Evolutionary conservation across 1,140 invertebrate species (phyloP).

Genomic region (Sipha flava): DNA sequence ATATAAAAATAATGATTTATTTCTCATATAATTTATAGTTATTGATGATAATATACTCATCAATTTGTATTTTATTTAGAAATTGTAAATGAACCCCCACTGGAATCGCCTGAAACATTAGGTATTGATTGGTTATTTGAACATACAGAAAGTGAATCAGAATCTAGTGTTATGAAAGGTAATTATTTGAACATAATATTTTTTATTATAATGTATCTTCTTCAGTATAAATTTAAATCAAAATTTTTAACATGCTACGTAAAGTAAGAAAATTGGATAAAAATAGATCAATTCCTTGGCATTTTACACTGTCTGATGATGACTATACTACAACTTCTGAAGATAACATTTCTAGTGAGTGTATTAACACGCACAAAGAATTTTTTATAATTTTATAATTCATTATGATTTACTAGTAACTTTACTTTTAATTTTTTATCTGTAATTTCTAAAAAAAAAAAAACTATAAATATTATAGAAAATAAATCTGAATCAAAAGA

Average conservation of each 20-base stretch:
- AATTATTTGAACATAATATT: not conserved
- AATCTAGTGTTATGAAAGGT: conserved; percentile 27
- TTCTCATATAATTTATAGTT: no score
- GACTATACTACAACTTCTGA: conserved; percentile 29
- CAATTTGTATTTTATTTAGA: not conserved
- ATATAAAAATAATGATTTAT: no score
- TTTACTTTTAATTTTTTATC: not conserved
- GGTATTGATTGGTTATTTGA: conserved; percentile 51
- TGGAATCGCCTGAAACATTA: conserved; percentile 34
- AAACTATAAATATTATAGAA: not conserved
- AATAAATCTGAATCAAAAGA: conserved; percentile 20
- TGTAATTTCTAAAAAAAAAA: not conserved
- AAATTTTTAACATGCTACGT: conserved; percentile 10
- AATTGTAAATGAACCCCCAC: not conserved
- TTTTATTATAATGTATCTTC: not conserved
- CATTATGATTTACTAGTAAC: not conserved
- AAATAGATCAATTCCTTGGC: not conserved
- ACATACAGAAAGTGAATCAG: conserved; percentile 48
- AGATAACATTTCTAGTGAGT: conserved; percentile 32
- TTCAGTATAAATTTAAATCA: not conserved
- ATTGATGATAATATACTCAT: no score
- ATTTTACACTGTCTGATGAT: conserved; percentile 26
- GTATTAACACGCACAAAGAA: not conserved
- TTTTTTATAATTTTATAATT: not conserved
- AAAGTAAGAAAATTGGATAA: conserved; percentile 9